Conservation (phyloP, 2,888 invertebrate genomes). For the Pristionchus entomophagus region DNA sequence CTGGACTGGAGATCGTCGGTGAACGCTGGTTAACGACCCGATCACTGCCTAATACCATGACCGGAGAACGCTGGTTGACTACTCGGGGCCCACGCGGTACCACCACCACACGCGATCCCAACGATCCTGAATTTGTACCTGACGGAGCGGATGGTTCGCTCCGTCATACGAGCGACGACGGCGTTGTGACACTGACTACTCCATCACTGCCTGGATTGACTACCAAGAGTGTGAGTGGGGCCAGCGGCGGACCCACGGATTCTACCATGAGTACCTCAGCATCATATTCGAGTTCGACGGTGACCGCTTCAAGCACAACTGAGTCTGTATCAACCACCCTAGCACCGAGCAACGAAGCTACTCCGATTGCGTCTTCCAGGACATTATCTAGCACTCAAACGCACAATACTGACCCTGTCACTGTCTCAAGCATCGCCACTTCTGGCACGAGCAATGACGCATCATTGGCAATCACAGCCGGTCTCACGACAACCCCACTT, state of each 20-base stretch:
- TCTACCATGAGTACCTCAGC: neutral
- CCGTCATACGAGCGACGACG: neutral
- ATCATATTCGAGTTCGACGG: neutral
- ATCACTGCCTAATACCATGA: neutral
- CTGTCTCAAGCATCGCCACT: neutral
- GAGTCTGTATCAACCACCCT: neutral
- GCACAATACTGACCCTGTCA: neutral
- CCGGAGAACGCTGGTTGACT: neutral
- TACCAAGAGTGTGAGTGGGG: slow-evolving; percentile 20
- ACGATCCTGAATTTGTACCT: neutral
- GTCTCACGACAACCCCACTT: neutral
- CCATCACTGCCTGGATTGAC: neutral
- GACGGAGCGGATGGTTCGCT: slow-evolving; percentile 4
- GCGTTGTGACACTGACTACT: neutral
- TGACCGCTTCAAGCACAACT: neutral
- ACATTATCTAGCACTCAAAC: neutral
- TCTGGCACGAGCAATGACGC: neutral
- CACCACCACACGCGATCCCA: neutral
- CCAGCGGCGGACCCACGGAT: neutral
- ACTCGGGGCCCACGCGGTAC: neutral
- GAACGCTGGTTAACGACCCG: neutral
- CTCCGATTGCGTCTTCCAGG: neutral
- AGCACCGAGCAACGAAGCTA: neutral
- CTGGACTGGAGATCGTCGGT: slow-evolving; percentile 1
- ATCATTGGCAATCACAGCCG: neutral